A percentile compares a stretch with the other conserved stretches of the same genome.
Conservation (phyloP, 2,113 vertebrate species). For the Gavialis gangeticus region DNA sequence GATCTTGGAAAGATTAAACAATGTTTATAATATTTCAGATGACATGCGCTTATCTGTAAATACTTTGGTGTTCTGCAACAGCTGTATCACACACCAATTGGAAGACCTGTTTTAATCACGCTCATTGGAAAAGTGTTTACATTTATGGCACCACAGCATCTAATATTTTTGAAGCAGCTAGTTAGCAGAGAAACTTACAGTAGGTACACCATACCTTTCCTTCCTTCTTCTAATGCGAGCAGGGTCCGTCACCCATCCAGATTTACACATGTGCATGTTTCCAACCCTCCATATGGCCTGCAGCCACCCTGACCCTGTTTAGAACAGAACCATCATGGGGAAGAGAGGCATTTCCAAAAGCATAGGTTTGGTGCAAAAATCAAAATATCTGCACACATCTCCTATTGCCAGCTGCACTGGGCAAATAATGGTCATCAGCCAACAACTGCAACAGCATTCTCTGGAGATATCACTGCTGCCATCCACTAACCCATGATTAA, state of each 20-base stretch:
- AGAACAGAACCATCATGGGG: accelerated
- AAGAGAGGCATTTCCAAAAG: accelerated
- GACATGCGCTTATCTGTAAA: not conserved
- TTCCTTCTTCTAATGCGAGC: accelerated
- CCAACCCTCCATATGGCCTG: not conserved
- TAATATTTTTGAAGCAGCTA: accelerated
- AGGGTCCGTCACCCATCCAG: accelerated
- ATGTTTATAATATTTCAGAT: not conserved
- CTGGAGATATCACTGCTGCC: not conserved
- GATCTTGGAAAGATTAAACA: not conserved
- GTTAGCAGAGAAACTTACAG: not conserved
- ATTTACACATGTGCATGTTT: accelerated
- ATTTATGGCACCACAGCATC: not conserved
- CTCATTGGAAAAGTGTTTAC: not conserved
- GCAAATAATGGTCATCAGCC: accelerated
- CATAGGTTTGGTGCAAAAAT: not conserved
- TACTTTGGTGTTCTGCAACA: not conserved
- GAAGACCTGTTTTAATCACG: accelerated
- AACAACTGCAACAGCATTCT: accelerated
- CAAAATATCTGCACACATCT: accelerated
- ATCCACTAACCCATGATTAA: accelerated
- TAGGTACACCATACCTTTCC: not conserved
- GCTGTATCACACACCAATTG: not conserved
- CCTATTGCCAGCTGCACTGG: not conserved
- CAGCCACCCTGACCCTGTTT: accelerated